phyloP scores from a whole-genome alignment of 2,888 invertebrate species.

The Cyaniris semiargus region DNA sequence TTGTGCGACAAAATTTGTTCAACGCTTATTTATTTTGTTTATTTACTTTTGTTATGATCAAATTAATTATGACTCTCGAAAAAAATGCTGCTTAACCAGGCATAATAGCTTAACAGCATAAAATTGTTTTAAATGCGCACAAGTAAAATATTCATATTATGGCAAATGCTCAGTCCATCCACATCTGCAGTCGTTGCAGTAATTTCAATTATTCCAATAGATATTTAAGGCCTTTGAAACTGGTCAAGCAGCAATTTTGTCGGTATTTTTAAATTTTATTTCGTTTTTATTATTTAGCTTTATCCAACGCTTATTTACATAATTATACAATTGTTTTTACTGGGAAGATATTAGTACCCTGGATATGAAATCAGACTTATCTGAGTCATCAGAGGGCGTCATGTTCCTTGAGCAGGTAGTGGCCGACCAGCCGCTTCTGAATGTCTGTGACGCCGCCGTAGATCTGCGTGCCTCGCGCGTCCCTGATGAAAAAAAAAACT shows the following conservation, averaged over 20 bases:
- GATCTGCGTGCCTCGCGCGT: slow-evolving; percentile 89
- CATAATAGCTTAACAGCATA: too few species aligned
- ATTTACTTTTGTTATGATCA: neutral
- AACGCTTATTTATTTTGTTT: too few species aligned
- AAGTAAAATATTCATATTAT: too few species aligned
- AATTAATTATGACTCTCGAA: neutral
- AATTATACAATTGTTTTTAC: neutral
- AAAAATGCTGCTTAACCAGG: neutral
- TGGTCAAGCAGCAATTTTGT: neutral
- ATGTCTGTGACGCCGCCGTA: slow-evolving; percentile 90
- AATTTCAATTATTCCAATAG: neutral
- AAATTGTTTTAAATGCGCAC: too few species aligned
- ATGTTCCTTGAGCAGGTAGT: slow-evolving; percentile 83
- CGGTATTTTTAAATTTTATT: neutral
- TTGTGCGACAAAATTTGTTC: neutral
- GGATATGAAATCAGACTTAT: slow-evolving; percentile 5
- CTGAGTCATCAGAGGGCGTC: slow-evolving; percentile 60
- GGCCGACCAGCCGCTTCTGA: slow-evolving; percentile 86
- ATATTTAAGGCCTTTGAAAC: neutral
- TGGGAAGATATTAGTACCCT: slow-evolving; percentile 8
- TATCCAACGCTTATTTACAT: too few species aligned
- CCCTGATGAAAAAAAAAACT: slow-evolving; percentile 64
- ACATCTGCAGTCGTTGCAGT: neutral
- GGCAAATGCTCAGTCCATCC: too few species aligned
- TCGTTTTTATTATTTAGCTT: too few species aligned